phyloP scores from a whole-genome alignment of 2,888 invertebrate genomes.

The Ariolimax columbianus region DNA sequence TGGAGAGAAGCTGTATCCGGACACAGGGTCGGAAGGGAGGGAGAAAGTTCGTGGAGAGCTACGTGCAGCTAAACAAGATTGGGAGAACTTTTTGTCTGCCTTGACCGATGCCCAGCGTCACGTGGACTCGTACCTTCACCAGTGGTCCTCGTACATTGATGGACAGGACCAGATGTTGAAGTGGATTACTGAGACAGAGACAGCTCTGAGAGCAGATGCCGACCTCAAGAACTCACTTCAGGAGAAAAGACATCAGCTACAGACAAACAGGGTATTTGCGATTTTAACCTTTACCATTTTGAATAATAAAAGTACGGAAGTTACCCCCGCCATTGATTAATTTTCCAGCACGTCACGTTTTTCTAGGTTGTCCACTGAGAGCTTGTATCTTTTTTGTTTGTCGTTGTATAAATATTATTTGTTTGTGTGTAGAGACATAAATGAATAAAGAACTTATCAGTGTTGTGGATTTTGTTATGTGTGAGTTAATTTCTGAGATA shows the following conservation, averaged over 20 bases:
- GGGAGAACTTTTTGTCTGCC: constrained; percentile 81
- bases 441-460: too few relatives aligned
- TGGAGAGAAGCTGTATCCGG: constrained; percentile 91
- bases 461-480: too few relatives aligned
- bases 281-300: too few relatives aligned
- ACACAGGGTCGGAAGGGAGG: constrained; percentile 91
- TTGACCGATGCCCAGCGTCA: constrained; percentile 89
- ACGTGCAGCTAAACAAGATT: constrained; percentile 77
- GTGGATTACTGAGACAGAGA: constrained; percentile 88
- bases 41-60: constrained; percentile 90
- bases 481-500: too few relatives aligned
- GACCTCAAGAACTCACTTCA: constrained; percentile 91
- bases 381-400: too few relatives aligned
- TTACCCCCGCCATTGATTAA: too few relatives aligned
- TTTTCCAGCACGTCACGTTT: too few relatives aligned
- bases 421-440: too few relatives aligned
- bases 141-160: constrained; percentile 95
- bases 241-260: constrained; percentile 92
- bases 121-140: constrained; percentile 90
- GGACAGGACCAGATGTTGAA: constrained; percentile 86
- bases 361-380: too few relatives aligned
- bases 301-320: too few relatives aligned
- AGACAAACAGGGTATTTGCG: constrained; percentile 84
- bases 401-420: too few relatives aligned
- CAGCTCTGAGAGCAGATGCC: constrained; percentile 87